Evolutionary conservation across 2,888 invertebrate species (phyloP), one percentile per base, ranked within the genome.

Genomic region (Agonopterix subpropinquella): DNA sequence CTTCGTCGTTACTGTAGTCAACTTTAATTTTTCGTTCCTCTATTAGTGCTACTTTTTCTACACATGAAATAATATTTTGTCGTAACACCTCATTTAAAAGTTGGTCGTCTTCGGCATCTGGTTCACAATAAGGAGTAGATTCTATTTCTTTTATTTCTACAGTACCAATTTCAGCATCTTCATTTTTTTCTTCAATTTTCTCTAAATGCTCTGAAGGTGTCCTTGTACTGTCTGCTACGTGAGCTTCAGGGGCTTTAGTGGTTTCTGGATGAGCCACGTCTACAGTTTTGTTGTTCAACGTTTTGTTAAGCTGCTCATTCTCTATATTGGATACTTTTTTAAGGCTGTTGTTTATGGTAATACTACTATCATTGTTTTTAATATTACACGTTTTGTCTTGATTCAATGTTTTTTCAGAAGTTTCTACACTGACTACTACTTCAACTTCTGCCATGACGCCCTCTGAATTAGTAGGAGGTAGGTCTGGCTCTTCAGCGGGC

Each of bases 251-350:
- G 28, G 7, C 28, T 28, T 5, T 28, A 28, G 28, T 28, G 28
- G 28, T 7, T 28, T 28, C 28, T 28, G 28, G 28, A 28, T 28
- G 28, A 28, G 28, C 28, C 28, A 28, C 28, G 7, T 28, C 28
- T 28, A 28, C 28, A 28, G 28, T 28, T 28, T 28, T 28, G 54
- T 60, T 76, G 47, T 76, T 73, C 57, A 81, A 69, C 10, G 73
- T 75, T 70, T 77, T 86, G 53, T 88, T 88, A 15, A 88, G 55
- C 51, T 88, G 88, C 58, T 88, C 88, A 65, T 88, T 88, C 64
- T 87, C 88, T 52, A 83, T 70, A 53, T 88, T 88, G 1, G 80
- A 80, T 8, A 88, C 84, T 64, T 88, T 88, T 58, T 83, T 88
- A 36, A 85, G 71, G 51, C 77, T 80, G 46, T 68, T 81, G 51